These are phyloP conservation scores for Cepaea nemoralis DNA, from an alignment of 1,140 invertebrate genomes.

Conservation along the genomic window DNA sequence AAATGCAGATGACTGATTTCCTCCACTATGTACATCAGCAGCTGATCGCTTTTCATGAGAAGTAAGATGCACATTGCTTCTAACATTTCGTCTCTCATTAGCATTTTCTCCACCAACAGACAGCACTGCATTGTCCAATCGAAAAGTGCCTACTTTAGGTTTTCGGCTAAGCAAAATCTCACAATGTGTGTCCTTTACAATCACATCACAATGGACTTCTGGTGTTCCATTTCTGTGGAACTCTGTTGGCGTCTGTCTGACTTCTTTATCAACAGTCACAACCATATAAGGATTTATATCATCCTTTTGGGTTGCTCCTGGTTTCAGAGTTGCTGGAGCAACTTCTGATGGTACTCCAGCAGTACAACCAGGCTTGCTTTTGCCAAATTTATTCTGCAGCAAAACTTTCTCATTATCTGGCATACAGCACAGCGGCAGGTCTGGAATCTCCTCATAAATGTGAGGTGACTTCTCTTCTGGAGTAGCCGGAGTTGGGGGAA, in stretches of 20 bases:
- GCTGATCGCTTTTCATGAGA: slow-evolving; percentile 22
- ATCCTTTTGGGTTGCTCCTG: not conserved
- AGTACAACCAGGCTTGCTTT: not conserved
- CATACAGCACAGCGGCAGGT: slow-evolving; percentile 35
- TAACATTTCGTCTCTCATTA: not conserved
- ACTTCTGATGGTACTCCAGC: not conserved
- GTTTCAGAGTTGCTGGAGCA: not conserved
- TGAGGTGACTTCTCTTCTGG: slow-evolving; percentile 50
- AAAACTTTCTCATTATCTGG: slow-evolving; percentile 6
- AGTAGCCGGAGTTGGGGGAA: slow-evolving; percentile 35
- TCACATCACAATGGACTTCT: slow-evolving; percentile 41
- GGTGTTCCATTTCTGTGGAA: slow-evolving; percentile 38
- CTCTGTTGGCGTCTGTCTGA: slow-evolving; percentile 34
- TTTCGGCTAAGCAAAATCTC: slow-evolving; percentile 34
- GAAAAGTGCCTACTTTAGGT: slow-evolving; percentile 24
- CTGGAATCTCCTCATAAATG: slow-evolving; percentile 59
- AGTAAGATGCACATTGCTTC: slow-evolving; percentile 30
- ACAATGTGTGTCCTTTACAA: slow-evolving; percentile 39
- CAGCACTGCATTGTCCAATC: not conserved
- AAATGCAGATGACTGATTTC: slow-evolving; percentile 1
- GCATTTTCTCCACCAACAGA: not conserved
- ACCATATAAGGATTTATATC: slow-evolving; percentile 36
- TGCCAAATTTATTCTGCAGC: slow-evolving; percentile 8
- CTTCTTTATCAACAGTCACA: slow-evolving; percentile 25
- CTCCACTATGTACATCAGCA: slow-evolving; percentile 17